phyloP scores from a whole-genome alignment of 2,888 invertebrate genomes.

The Nomada ruficornis region DNA sequence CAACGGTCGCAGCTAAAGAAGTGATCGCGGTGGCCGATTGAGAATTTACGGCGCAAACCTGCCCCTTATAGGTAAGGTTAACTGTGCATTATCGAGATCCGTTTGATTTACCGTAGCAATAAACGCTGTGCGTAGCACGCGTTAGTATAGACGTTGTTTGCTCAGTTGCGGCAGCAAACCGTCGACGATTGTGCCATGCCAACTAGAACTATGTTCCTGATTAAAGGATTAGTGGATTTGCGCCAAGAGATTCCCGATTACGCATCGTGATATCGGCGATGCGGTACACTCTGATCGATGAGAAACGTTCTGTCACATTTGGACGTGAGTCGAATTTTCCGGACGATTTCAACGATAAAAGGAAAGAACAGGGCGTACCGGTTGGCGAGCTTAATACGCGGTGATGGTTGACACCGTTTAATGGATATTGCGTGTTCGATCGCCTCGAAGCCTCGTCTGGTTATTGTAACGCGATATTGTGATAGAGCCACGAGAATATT shows the following conservation, averaged over 20 bases:
- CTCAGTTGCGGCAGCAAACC: slow-evolving; percentile 62
- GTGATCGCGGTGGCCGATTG: slow-evolving; percentile 10
- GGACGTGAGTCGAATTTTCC: not conserved
- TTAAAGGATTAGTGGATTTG: slow-evolving; percentile 63
- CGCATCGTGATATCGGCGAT: slow-evolving; percentile 37
- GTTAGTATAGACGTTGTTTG: slow-evolving; percentile 63
- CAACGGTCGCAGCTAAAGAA: slow-evolving; percentile 31
- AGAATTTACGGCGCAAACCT: slow-evolving; percentile 53
- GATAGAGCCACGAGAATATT: slow-evolving; percentile 31
- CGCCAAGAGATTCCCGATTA: slow-evolving; percentile 60
- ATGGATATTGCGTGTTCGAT: slow-evolving; percentile 34
- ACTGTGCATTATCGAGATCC: slow-evolving; percentile 66
- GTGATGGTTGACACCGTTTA: slow-evolving; percentile 15
- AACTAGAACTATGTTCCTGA: slow-evolving; percentile 61
- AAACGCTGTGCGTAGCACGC: slow-evolving; percentile 54
- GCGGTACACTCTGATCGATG: not conserved
- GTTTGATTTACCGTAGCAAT: slow-evolving; percentile 67
- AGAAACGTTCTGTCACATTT: not conserved
- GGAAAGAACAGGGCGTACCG: not conserved
- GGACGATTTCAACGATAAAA: not conserved
- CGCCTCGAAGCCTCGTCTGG: not conserved
- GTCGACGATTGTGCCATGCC: slow-evolving; percentile 58
- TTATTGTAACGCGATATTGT: slow-evolving; percentile 39
- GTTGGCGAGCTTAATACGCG: no score
- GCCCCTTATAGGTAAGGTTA: slow-evolving; percentile 62